Percentiles rank a stretch among this genome's conserved stretches.
phyloP scores from a whole-genome alignment of 1,140 invertebrate genomes.

The Rhagoletis pomonella region DNA sequence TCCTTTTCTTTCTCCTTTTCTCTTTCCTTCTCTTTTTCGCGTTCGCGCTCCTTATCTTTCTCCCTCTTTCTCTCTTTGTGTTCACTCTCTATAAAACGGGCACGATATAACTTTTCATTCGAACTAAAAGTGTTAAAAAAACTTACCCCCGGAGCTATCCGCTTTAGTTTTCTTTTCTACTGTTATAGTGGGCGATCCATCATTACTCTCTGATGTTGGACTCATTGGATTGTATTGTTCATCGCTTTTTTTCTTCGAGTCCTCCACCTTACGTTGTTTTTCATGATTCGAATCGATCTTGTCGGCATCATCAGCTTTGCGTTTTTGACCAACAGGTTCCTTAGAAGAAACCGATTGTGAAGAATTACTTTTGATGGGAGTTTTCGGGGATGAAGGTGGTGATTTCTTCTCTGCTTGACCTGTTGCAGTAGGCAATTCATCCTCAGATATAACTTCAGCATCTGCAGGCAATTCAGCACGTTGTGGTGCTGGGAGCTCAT shows the following conservation, averaged over 20 bases:
- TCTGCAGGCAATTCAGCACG: conserved; percentile 85
- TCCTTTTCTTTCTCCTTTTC: conserved; percentile 73
- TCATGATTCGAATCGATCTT: background rate
- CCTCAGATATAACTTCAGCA: conserved; percentile 88
- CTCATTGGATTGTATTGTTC: conserved; percentile 86
- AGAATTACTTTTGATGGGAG: background rate
- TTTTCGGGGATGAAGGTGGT: conserved; percentile 74
- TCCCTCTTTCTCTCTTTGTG: conserved; percentile 75
- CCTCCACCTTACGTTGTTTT: conserved; percentile 63
- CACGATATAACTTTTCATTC: no score
- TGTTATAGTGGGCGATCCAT: conserved; percentile 76
- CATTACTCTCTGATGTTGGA: conserved; percentile 84
- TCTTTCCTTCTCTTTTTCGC: conserved; percentile 68
- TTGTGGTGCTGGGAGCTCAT: conserved; percentile 85
- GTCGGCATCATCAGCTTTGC: conserved; percentile 63
- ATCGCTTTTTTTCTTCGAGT: conserved; percentile 75
- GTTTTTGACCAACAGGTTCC: conserved; percentile 58
- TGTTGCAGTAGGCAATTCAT: conserved; percentile 80
- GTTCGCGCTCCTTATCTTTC: conserved; percentile 71
- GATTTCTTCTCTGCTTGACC: conserved; percentile 72
- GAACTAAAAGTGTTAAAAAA: background rate
- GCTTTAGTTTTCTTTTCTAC: conserved; percentile 79
- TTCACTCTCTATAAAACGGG: conserved; percentile 56
- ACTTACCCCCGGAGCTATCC: conserved; percentile 66
- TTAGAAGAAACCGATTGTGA: background rate